Conservation (phyloP, 2,888 invertebrate genomes). For the Noctua janthe region DNA sequence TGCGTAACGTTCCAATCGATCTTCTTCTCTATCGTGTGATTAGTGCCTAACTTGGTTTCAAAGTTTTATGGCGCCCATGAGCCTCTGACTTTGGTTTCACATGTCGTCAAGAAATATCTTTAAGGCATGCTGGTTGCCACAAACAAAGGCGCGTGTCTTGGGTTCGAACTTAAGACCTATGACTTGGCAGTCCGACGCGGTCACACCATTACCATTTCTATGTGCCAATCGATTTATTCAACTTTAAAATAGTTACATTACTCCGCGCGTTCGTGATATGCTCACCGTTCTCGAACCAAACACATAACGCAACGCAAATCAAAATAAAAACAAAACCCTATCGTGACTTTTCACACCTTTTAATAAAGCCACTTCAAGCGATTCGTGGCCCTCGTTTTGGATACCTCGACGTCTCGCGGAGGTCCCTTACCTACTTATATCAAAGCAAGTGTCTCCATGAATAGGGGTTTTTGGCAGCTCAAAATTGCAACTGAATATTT, state of each 20-base stretch:
- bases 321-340: constrained; percentile 18
- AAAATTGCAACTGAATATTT: constrained; percentile 80
- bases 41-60: too few relatives aligned
- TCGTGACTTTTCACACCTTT: constrained; percentile 18
- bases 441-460: constrained; percentile 76
- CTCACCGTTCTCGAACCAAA: not conserved
- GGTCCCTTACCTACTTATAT: constrained; percentile 63
- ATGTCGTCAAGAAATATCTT: too few relatives aligned
- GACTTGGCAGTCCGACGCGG: too few relatives aligned
- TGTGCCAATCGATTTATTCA: not conserved
- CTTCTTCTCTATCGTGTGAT: too few relatives aligned
- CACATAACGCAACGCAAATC: not conserved
- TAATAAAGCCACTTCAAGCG: constrained; percentile 34
- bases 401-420: constrained; percentile 40
- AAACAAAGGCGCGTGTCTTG: too few relatives aligned
- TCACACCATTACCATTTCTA: too few relatives aligned
- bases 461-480: constrained; percentile 76
- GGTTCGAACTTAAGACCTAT: too few relatives aligned
- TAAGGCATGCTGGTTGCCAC: too few relatives aligned
- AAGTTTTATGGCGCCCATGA: too few relatives aligned
- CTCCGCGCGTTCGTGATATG: not conserved
- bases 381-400: constrained; percentile 30
- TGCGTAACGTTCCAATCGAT: not conserved
- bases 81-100: too few relatives aligned
- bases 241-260: not conserved